Percentiles rank a stretch among this genome's conserved stretches.
Conservation (phyloP, 2,888 invertebrate genomes). For the Ophion costatus region DNA sequence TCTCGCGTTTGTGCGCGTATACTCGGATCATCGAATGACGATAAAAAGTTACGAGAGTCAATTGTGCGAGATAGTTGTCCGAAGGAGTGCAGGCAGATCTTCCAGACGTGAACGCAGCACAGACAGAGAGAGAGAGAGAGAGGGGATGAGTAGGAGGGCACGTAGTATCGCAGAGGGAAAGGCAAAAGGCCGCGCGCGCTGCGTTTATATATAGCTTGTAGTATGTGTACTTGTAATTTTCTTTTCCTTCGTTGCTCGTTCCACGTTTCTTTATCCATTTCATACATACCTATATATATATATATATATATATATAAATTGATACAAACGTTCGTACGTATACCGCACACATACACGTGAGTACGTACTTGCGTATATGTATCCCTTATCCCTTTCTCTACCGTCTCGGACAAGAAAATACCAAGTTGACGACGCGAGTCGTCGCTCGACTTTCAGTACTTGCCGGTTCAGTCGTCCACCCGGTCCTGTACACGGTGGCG, state of each 20-base stretch:
- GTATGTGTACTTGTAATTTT: slow-evolving; percentile 51
- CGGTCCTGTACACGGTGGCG: slow-evolving; percentile 49
- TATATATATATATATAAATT: not conserved
- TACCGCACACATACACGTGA: not conserved
- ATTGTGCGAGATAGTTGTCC: slow-evolving; percentile 58
- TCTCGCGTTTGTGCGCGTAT: slow-evolving; percentile 54
- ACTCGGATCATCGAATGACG: slow-evolving; percentile 52
- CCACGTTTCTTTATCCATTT: slow-evolving; percentile 41
- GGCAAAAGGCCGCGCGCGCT: slow-evolving; percentile 43
- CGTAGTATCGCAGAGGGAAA: slow-evolving; percentile 42
- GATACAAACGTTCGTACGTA: not conserved
- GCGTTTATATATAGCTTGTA: slow-evolving; percentile 24
- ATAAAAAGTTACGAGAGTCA: slow-evolving; percentile 66
- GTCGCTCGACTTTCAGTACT: slow-evolving; percentile 63
- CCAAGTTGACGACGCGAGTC: slow-evolving; percentile 58
- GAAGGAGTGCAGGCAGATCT: slow-evolving; percentile 45
- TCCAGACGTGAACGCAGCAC: slow-evolving; percentile 45
- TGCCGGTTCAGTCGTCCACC: slow-evolving; percentile 38
- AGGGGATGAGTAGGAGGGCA: slow-evolving; percentile 7
- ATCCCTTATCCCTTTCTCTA: slow-evolving; percentile 34
- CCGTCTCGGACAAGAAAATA: slow-evolving; percentile 59
- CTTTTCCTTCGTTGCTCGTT: slow-evolving; percentile 51
- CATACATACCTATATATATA: not conserved
- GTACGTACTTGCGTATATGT: not conserved
- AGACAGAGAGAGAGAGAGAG: slow-evolving; percentile 31